These are phyloP conservation scores for Periparus ater DNA, from an alignment of 2,797 vertebrate genomes.

Conservation along the genomic window DNA sequence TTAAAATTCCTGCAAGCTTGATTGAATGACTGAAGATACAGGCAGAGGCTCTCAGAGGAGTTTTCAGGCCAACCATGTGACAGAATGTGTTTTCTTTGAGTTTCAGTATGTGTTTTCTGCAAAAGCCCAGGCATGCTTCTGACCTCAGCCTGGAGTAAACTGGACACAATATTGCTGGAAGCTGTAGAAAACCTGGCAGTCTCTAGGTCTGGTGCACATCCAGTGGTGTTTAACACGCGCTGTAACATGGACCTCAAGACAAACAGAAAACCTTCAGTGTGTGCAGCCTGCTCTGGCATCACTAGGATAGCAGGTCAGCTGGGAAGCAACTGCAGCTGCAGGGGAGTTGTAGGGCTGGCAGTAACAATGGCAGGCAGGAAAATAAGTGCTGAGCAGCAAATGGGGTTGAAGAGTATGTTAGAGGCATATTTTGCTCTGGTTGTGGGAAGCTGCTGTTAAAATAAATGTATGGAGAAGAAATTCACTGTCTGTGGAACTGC, in stretches of 20 bases:
- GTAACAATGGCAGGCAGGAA: background rate
- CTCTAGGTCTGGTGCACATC: background rate
- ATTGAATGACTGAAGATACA: background rate
- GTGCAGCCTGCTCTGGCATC: background rate
- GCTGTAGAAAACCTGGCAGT: background rate
- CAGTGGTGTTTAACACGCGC: background rate
- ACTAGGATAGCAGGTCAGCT: background rate
- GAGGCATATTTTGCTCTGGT: background rate
- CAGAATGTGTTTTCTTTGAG: background rate
- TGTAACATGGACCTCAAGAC: background rate
- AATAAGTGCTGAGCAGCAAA: background rate
- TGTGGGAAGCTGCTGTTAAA: background rate
- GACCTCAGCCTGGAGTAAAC: background rate
- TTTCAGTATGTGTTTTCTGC: background rate
- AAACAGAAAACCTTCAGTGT: background rate
- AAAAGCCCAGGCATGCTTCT: background rate
- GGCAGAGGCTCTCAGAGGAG: background rate
- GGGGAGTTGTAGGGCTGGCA: background rate
- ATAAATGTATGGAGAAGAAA: background rate
- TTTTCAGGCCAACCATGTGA: background rate
- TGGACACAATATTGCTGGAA: background rate
- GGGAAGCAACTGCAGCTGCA: fast-evolving
- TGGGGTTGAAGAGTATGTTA: background rate
- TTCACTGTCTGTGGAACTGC: background rate
- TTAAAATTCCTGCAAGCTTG: conserved; percentile 30